Percentiles rank a stretch among this genome's conserved stretches.
Evolutionary conservation across 1,140 invertebrate species (phyloP).

Genomic region (Akabosia matsudoensis): DNA sequence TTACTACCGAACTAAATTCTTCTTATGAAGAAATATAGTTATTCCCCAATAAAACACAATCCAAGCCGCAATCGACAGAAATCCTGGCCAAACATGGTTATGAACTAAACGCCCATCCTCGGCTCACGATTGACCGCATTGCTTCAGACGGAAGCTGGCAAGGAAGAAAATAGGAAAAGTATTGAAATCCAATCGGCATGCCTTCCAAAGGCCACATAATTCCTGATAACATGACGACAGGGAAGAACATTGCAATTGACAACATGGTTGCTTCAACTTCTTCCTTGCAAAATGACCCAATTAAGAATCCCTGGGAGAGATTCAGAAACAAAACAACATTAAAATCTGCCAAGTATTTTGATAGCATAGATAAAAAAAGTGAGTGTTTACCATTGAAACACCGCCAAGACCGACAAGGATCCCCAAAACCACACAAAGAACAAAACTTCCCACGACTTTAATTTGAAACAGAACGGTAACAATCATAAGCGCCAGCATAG

Average conservation of each 20-base stretch:
- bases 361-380: too few species aligned
- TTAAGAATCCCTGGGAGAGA: constrained; percentile 3
- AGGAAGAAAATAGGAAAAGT: constrained; percentile 5
- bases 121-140: constrained; percentile 10
- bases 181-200: constrained; percentile 5
- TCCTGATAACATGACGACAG: constrained; percentile 15
- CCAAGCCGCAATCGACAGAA: neutral
- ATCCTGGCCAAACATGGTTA: constrained; percentile 7
- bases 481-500: constrained; percentile 70
- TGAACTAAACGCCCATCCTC: constrained; percentile 15
- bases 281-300: constrained; percentile 22
- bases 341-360: too few species aligned
- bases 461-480: constrained; percentile 35
- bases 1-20: neutral
- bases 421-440: constrained; percentile 12
- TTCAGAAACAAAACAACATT: neutral
- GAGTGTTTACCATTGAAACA: constrained; percentile 32
- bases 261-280: constrained; percentile 19
- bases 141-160: constrained; percentile 9
- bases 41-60: constrained; percentile 8
- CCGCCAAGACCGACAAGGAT: constrained; percentile 33
- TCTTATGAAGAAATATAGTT: constrained; percentile 18
- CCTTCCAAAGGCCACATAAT: constrained; percentile 17
- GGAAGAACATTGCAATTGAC: constrained; percentile 16
- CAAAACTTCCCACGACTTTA: constrained; percentile 26